phyloP scores from a whole-genome alignment of 2,797 vertebrate species.

The Saxicola maurus region DNA sequence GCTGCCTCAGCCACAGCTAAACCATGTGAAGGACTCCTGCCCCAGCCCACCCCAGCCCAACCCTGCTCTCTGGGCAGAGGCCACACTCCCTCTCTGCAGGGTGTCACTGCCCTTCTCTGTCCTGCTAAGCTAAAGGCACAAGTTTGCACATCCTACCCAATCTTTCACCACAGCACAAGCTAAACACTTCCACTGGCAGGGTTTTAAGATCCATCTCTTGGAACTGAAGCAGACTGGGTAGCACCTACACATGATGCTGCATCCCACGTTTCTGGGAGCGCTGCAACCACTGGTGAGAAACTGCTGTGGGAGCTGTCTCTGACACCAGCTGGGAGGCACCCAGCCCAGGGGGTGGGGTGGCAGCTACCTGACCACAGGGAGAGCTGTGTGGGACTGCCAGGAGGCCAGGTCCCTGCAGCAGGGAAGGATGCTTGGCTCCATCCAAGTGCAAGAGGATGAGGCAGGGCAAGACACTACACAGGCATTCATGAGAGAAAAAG shows the following conservation, averaged over 20 bases:
- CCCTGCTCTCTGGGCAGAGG: too few species aligned
- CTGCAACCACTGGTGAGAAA: background rate
- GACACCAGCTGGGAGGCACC: background rate
- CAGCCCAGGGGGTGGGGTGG: background rate
- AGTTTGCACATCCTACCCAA: background rate
- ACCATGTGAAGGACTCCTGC: background rate
- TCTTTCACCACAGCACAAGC: background rate
- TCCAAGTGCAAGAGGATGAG: background rate
- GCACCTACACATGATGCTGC: background rate
- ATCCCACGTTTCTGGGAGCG: fast-evolving
- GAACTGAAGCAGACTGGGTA: background rate
- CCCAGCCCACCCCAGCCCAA: background rate
- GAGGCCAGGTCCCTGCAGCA: fast-evolving
- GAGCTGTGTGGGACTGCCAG: fast-evolving
- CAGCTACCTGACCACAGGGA: fast-evolving
- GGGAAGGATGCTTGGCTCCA: background rate
- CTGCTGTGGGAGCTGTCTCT: background rate
- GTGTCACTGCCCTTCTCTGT: background rate
- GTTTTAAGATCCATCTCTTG: background rate
- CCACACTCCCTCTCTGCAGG: background rate
- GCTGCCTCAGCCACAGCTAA: background rate
- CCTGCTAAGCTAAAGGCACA: background rate
- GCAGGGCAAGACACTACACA: background rate
- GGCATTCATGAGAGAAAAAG: background rate
- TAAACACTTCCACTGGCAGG: background rate